A percentile compares a stretch with the other conserved stretches of the same genome.
Conservation (phyloP, 2,113 vertebrate species). For the Planiliza haematocheilus region DNA sequence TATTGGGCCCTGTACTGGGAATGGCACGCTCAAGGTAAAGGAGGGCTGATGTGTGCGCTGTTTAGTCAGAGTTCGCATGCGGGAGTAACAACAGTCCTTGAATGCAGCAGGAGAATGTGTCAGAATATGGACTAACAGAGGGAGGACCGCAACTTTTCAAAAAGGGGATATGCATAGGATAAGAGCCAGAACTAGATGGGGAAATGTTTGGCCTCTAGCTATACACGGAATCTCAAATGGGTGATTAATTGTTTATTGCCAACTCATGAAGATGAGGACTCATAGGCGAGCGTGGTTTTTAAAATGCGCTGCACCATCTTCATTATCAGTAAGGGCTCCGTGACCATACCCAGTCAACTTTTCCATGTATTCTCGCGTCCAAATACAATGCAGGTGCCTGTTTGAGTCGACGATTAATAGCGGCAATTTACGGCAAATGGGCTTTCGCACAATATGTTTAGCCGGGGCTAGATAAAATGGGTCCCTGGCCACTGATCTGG, state of each 20-base stretch:
- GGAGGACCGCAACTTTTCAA: slow-evolving; percentile 26
- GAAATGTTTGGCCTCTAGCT: slow-evolving; percentile 31
- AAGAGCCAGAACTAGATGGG: slow-evolving; percentile 22
- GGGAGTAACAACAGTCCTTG: slow-evolving; percentile 10
- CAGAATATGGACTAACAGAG: slow-evolving; percentile 11
- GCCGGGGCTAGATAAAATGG: slow-evolving; percentile 74
- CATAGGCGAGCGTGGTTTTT: slow-evolving; percentile 17
- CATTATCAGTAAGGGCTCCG: slow-evolving; percentile 30
- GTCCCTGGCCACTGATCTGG: slow-evolving; percentile 80
- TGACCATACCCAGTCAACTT: slow-evolving; percentile 42
- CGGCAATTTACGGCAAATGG: slow-evolving; percentile 79
- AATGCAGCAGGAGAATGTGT: slow-evolving; percentile 17
- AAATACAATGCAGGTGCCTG: slow-evolving; percentile 61
- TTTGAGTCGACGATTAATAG: slow-evolving; percentile 79
- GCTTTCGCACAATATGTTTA: slow-evolving; percentile 78
- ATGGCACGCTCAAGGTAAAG: slow-evolving; percentile 26
- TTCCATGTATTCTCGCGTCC: slow-evolving; percentile 36
- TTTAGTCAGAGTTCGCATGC: slow-evolving; percentile 24
- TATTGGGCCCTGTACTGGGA: slow-evolving; percentile 6
- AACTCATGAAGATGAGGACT: slow-evolving; percentile 23
- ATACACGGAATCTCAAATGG: slow-evolving; percentile 31
- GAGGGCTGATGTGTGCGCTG: slow-evolving; percentile 8
- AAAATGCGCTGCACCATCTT: slow-evolving; percentile 20
- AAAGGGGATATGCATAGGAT: slow-evolving; percentile 2
- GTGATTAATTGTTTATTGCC: slow-evolving; percentile 60